Evolutionary conservation across 2,797 vertebrate genomes (phyloP), one percentile per base, ranked within the genome.

Genomic region (Gadopsis marmoratus): DNA sequence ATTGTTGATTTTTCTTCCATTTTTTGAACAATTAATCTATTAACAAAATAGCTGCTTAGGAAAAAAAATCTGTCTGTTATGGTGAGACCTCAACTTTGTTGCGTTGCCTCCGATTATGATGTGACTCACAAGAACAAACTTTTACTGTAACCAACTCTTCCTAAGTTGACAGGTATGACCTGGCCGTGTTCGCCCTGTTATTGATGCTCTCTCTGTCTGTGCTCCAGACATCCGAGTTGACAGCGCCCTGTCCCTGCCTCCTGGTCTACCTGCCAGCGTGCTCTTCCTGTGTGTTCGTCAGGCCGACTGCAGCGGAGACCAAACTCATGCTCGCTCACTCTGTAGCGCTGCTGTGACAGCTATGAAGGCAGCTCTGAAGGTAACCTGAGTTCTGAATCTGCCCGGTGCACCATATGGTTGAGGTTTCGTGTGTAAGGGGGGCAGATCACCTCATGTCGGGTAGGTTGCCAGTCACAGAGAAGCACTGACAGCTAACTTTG

Each of bases 301-400:
- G 0, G 92, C 91, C 0, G 95, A 96, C 90, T 86, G 88, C 78
- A 89, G 90, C 9, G 82, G 84, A 0, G 95, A 96, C 0, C 87
- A 87, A 37, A 55, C 43, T 0, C 88, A 90, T 0, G 92, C 92
- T 13, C 88, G 53, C 33, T 93, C 93, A 0, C 92, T 97, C 50
- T 94, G 95, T 11, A 58, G 81, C 0, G 71, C 93, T 0, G 78
- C 90, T 5, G 80, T 95, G 48, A 65, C 76, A 0, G 94, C 91
- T 26, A 91, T 96, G 83, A 97, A 96, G 89, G 87, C 91, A 5
- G 89, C 95, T 75, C 88, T 96, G 79, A 97, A 96, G 95, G 96
- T 97, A 90, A 90, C 56, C 75, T 1, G 9, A 64, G 65, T 6
- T 56, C 53, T 35, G 59, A 74, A 63, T 58, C n/a, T 60, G 64